These are phyloP conservation scores for Aphidius colemani DNA, from an alignment of 2,888 invertebrate species.

Conservation along the genomic window DNA sequence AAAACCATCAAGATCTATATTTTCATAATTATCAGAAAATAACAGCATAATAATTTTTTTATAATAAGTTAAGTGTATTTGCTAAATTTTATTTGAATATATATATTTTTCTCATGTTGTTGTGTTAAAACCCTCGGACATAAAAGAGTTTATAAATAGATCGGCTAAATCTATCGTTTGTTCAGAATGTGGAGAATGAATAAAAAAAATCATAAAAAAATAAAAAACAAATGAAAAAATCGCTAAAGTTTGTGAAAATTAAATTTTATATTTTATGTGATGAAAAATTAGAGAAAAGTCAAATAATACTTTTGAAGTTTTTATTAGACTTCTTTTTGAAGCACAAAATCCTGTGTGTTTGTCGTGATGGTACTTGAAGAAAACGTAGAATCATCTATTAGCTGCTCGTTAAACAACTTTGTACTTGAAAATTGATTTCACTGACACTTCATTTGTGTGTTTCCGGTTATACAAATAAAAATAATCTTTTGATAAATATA, in stretches of 20 bases:
- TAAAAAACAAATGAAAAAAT: too few species aligned
- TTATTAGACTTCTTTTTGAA: too few species aligned
- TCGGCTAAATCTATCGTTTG: conserved; percentile 34
- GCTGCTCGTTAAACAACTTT: conserved; percentile 19
- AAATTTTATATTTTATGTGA: too few species aligned
- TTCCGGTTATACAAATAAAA: conserved; percentile 9
- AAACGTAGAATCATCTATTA: conserved; percentile 13
- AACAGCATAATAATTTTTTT: too few species aligned
- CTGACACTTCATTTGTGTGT: background rate
- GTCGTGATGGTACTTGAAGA: background rate
- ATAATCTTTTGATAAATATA: background rate
- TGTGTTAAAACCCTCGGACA: conserved; percentile 25
- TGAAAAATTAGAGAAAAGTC: too few species aligned
- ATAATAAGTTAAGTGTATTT: too few species aligned
- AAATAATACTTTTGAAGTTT: too few species aligned
- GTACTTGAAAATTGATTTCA: conserved; percentile 17
- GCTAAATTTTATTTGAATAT: conserved; percentile 1
- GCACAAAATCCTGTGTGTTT: too few species aligned
- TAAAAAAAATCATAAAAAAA: too few species aligned
- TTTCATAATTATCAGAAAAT: too few species aligned
- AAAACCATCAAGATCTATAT: too few species aligned
- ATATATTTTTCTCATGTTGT: conserved; percentile 13
- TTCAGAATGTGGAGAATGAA: conserved; percentile 28
- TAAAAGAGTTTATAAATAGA: conserved; percentile 32
- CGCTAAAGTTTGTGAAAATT: too few species aligned